Base-by-base conservation (phyloP, 2,797 vertebrate species). In the Pagetopsis macropterus region DNA sequence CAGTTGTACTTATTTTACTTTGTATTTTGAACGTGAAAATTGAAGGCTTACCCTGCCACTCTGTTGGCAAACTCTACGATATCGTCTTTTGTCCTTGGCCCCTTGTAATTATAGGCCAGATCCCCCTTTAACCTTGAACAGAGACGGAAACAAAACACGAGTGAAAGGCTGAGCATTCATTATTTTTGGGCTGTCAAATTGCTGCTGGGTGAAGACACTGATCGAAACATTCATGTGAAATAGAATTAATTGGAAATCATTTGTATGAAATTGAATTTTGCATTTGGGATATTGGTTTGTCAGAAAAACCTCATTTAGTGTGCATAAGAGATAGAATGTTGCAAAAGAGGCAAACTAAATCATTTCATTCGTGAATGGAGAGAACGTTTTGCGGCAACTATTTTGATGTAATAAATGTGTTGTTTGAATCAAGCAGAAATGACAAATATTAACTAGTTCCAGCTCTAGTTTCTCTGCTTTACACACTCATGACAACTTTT, bases 61-160 rank as follows among this genome's bases (percentile, higher is more conserved):
- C 98, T 96, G 92, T 97, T 98, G 86, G 98, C 95, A 93, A 99
- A 99, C 84, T 99, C 97, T 57, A 99, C 92, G 63, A 99, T 99
- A 85, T 98, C 98, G 74, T 98, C 97, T 94, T 98, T 99, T 85
- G 97, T 99, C 87, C 98, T 94, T 9, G 97, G 96, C 75, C 98
- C 98, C 88, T 97, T 97, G 78, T 99, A 99, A 87, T 96, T 99
- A 84, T 99, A 99, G 5, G 97, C 97, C 27, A 98, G 94, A 65
- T 99, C 97, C 12, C 96, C 96, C 88, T 99, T 99, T 84, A 99
- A 93, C 80, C 98, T 99, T 84, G 33, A 27, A 27, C 4, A 73
- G 40, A n/a, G 41, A 11, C 46, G 46, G n/a, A 67, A 17, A 76
- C 4, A 44, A 3, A 70, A 7, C 13, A 57, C 17, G 8, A 58